A percentile compares a stretch with the other conserved stretches of the same genome.
These are phyloP conservation scores for Microchrysa polita DNA, from an alignment of 2,888 invertebrate species.

Conservation along the genomic window DNA sequence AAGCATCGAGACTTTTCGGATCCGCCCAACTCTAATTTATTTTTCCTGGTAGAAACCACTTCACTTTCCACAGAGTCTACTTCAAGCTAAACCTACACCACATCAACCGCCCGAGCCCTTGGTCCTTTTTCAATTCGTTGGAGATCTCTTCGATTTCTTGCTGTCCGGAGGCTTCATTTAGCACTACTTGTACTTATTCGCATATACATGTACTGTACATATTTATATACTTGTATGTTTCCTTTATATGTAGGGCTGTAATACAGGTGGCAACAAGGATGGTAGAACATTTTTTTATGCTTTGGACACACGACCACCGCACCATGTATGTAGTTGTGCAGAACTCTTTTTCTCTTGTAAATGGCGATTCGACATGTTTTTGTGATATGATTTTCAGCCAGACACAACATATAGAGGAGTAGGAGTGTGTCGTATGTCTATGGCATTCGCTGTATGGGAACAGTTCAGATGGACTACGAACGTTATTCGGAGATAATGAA, in stretches of 20 bases:
- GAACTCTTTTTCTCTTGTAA: conserved; percentile 36
- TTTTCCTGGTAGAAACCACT: conserved; percentile 41
- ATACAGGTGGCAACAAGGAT: background rate
- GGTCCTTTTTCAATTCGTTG: conserved; percentile 24
- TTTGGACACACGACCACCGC: conserved; percentile 10
- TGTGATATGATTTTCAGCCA: conserved; percentile 21
- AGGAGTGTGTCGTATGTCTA: conserved; percentile 29
- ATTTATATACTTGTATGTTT: too few relatives aligned
- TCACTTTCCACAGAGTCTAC: background rate
- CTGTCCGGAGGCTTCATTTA: conserved; percentile 49
- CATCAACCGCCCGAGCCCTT: conserved; percentile 1
- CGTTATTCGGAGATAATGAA: conserved; percentile 50
- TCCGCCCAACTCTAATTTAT: conserved; percentile 49
- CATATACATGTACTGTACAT: conserved; percentile 33
- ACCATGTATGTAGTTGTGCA: conserved; percentile 25
- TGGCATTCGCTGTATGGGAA: conserved; percentile 17
- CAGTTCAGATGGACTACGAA: conserved; percentile 46
- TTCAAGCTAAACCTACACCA: background rate
- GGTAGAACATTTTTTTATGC: conserved; percentile 39
- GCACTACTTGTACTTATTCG: conserved; percentile 21
- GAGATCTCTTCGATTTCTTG: conserved; percentile 47
- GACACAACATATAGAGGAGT: background rate
- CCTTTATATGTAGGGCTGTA: background rate
- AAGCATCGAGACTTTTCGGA: conserved; percentile 43
- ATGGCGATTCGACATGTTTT: conserved; percentile 7